phyloP scores from a whole-genome alignment of 2,888 invertebrate genomes.

The Phyllotreta striolata region DNA sequence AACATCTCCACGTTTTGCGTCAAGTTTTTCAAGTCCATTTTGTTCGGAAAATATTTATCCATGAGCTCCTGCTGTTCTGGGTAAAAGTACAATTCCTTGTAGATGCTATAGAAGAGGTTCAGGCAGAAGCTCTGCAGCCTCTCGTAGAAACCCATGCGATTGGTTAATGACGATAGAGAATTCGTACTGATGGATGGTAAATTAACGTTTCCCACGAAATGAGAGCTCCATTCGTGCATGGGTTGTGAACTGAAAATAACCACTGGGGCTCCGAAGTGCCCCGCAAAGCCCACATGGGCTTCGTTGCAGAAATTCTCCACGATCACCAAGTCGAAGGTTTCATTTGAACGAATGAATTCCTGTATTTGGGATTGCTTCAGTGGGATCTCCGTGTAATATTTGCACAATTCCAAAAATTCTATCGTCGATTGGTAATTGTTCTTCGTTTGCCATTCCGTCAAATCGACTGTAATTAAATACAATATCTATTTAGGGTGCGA shows the following conservation, averaged over 20 bases:
- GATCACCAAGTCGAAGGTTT: constrained; percentile 42
- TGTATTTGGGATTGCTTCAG: too few relatives aligned
- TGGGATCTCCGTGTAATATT: too few relatives aligned
- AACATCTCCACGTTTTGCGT: constrained; percentile 50
- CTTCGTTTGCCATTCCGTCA: too few relatives aligned
- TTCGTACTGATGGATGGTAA: constrained; percentile 64
- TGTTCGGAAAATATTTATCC: constrained; percentile 51
- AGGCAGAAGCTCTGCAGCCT: constrained; percentile 63
- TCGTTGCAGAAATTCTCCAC: constrained; percentile 63
- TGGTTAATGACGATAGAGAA: constrained; percentile 57
- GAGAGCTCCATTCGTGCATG: constrained; percentile 60
- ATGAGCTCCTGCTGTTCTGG: constrained; percentile 49
- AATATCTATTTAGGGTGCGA: too few relatives aligned
- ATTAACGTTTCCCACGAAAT: constrained; percentile 61
- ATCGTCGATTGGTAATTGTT: too few relatives aligned
- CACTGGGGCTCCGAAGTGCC: neutral
- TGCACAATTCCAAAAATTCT: too few relatives aligned
- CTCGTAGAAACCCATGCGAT: constrained; percentile 64
- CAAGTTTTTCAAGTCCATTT: constrained; percentile 48
- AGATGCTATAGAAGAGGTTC: constrained; percentile 49
- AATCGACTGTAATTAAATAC: too few relatives aligned
- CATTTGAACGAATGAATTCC: too few relatives aligned
- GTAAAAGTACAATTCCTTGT: constrained; percentile 41
- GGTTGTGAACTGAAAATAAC: constrained; percentile 59
- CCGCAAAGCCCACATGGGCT: constrained; percentile 36